phyloP scores from a whole-genome alignment of 30 jellyfish, hydroid and myxozoan species.

The Mastigias papua region DNA sequence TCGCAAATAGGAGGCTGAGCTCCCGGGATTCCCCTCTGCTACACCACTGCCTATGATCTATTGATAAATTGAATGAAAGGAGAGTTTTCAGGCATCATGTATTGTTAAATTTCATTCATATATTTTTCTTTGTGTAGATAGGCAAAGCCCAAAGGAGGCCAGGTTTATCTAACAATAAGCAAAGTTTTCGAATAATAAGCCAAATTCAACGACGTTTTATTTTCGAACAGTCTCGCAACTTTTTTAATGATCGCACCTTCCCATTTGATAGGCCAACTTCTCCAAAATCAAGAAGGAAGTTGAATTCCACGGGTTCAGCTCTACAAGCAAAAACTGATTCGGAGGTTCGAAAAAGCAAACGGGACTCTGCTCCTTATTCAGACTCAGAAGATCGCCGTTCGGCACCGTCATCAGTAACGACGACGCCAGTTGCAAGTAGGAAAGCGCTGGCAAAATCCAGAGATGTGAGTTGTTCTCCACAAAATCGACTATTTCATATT shows the following conservation, averaged over 20 bases:
- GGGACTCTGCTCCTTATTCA: background rate
- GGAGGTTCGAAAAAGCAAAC: background rate
- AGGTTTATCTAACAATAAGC: background rate
- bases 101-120: no score
- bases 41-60: no score
- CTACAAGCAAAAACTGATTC: background rate
- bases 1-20: no score
- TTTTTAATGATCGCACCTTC: no score
- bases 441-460: slow-evolving; percentile 23
- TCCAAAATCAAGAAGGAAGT: slow-evolving; percentile 17
- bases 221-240: background rate
- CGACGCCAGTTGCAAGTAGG: slow-evolving; percentile 66
- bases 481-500: no score
- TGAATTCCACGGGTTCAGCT: slow-evolving; percentile 5
- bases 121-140: no score
- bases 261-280: slow-evolving; percentile 26
- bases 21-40: no score
- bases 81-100: no score
- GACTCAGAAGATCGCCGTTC: slow-evolving; percentile 42
- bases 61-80: no score
- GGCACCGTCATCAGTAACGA: slow-evolving; percentile 56
- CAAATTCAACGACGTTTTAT: background rate
- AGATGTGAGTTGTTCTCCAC: slow-evolving; percentile 25
- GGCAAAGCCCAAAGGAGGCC: no score
- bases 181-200: background rate